Base-by-base conservation (phyloP, 2,113 vertebrate genomes). In the Myanophis thanlyinensis region DNA sequence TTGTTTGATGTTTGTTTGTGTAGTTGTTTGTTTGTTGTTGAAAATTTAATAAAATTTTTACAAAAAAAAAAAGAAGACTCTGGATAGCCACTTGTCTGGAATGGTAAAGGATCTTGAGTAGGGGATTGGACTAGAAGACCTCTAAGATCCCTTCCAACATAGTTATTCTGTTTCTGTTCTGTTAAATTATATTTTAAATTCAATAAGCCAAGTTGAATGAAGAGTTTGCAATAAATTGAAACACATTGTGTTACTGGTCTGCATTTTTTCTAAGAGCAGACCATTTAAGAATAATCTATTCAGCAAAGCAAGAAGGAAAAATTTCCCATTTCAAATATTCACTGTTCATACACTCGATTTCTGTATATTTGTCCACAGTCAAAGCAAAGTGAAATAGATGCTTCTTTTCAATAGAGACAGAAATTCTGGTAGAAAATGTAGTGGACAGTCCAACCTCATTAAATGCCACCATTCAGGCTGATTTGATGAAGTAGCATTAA, bases 391-490 rank as follows among this genome's bases (percentile, higher is more conserved):
- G 35, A 89, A 94, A 95, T 85, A 89, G 92, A 88, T 89, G 94
- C 92, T 92, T 62, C 30, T 84, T 87, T 94, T 90, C 95, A 93
- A 95, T 94, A 90, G 80, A 62, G 93, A 85, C 23, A 89, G 93
- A 94, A 92, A 88, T 4, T 80, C 44, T 89, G 93, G 90, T 94
- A 25, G 91, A 95, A 92, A 93, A 95, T 96, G 73, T 88, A 90
- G 84, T 89, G 89, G 92, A 93, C 93, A 95, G 87, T 90, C 5
- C 13, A 46, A 51, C 92, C 86, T 94, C 93, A 89, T 80, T 93
- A 93, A 94, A 59, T 94, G 93, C 87, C 91, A 91, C 89, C 87
- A 92, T 89, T 95, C 93, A 94, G 92, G 84, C 94, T 95, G 95
- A 93, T 85, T 51, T 94, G 53, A 73, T 62, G 88, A 56, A 52